A percentile compares a stretch with the other conserved stretches of the same genome.
These are phyloP conservation scores for Hippocampus zosterae DNA, from an alignment of 2,113 vertebrate species.

Conservation along the genomic window DNA sequence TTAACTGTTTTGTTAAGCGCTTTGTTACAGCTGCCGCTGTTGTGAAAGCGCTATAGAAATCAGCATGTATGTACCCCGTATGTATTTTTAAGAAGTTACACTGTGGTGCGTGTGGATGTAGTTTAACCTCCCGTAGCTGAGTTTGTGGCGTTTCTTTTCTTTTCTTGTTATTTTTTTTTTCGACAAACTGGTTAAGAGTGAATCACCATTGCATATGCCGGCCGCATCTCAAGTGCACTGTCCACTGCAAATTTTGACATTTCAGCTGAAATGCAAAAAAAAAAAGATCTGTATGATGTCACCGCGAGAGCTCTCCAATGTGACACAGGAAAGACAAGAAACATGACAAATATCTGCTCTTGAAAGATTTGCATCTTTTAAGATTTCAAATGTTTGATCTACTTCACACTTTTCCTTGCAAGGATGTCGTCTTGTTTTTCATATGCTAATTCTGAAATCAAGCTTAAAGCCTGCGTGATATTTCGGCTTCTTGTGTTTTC, in stretches of 20 bases:
- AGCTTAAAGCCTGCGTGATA: not conserved
- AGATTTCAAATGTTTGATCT: not conserved
- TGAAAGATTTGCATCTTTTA: not conserved
- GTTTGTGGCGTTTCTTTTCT: too few species aligned
- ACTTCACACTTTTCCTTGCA: not conserved
- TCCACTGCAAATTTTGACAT: not conserved
- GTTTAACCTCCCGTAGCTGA: too few species aligned
- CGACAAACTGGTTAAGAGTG: too few species aligned
- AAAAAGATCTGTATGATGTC: not conserved
- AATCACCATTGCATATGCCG: too few species aligned
- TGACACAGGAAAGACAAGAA: conserved; percentile 6
- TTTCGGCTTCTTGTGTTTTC: not conserved
- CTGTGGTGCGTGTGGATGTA: too few species aligned
- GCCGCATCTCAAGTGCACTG: too few species aligned
- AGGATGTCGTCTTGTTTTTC: not conserved
- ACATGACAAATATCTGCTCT: not conserved
- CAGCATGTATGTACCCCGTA: too few species aligned
- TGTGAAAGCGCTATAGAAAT: too few species aligned
- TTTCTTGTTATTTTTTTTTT: too few species aligned
- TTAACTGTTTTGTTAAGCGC: too few species aligned
- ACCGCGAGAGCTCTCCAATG: not conserved
- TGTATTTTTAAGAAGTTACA: too few species aligned
- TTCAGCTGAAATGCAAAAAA: not conserved
- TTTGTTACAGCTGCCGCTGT: too few species aligned
- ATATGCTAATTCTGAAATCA: not conserved